Base-by-base conservation (phyloP, 2,888 invertebrate species). In the Tineola bisselliella region DNA sequence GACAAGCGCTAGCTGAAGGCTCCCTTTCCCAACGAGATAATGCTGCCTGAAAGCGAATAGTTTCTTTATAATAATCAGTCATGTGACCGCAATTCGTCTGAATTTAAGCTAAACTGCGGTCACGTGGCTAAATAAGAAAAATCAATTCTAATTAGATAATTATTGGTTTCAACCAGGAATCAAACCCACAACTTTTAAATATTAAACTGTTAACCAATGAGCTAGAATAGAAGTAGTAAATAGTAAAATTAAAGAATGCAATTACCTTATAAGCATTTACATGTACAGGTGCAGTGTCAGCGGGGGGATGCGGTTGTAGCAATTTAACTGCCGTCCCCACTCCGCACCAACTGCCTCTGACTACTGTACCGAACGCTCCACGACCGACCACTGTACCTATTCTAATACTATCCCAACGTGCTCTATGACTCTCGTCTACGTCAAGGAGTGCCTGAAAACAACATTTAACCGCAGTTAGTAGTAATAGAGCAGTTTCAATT, bases 361-460 rank as follows among this genome's bases (percentile, higher is more conserved):
- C 96, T 8, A 99, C 99, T 68, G 98, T 97, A 1, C 99, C 99
- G 87, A 99, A 99, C 0, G 98, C 98, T 1, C 99, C 99, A n/a
- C 98, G 91, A 0, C 99, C 99, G 38, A 97, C 88, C 60, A 95
- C 81, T 0, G 90, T 88, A 0, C 92, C 92, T 62, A 94, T 89
- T 54, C 92, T 90, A 3, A 99, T 91, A 68, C 93, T 92, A 63
- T 95, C 94, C 63, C 94, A 91, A 65, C 92, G 91, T 12, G 98
- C 93, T 10, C 96, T 89, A 66, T 93, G 91, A 43, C 91, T 89
- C 57, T 93, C 92, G 12, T 94, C 94, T 61, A 98, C 89, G 81
- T 99, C 99, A 64, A 95, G 89, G 67, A 99, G 95, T 44, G 97
- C 89, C 90, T 92, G 68, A 0, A 13, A 59, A 31, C n/a, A 12